These are phyloP conservation scores for Poeciliopsis prolifica DNA, from an alignment of 2,113 vertebrate species.

Conservation along the genomic window DNA sequence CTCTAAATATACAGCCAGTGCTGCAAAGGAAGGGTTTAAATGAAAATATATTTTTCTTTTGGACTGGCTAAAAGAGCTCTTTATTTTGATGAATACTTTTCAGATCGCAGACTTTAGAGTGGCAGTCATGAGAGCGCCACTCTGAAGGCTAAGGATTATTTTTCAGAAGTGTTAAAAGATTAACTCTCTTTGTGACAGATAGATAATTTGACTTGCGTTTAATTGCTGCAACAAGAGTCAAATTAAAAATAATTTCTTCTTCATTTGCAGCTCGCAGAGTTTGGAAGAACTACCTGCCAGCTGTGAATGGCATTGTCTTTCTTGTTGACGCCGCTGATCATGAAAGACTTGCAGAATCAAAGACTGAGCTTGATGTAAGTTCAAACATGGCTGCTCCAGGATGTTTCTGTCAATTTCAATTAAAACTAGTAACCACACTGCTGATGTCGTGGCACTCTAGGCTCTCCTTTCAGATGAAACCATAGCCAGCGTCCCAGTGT, in stretches of 20 bases:
- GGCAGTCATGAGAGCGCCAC: neutral
- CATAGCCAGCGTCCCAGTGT: slow-evolving; percentile 92
- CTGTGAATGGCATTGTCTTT: slow-evolving; percentile 95
- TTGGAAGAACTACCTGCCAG: slow-evolving; percentile 97
- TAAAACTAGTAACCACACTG: neutral
- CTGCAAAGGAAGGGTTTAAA: neutral
- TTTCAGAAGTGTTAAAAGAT: neutral
- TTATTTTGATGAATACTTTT: neutral
- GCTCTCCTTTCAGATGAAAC: slow-evolving; percentile 94
- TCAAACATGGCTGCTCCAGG: neutral
- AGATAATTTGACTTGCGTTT: neutral
- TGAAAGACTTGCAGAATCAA: slow-evolving; percentile 89
- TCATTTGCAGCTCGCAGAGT: slow-evolving; percentile 87
- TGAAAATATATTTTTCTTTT: neutral
- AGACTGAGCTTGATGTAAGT: slow-evolving; percentile 95
- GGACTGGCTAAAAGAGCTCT: neutral
- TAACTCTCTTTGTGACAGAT: neutral
- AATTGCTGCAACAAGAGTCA: neutral
- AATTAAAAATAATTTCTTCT: neutral
- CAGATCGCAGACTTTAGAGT: no score
- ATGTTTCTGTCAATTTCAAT: neutral
- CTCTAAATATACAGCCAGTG: neutral
- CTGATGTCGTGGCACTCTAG: slow-evolving; percentile 64
- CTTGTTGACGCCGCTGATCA: slow-evolving; percentile 95
- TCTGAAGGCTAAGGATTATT: neutral